Evolutionary conservation across 2,888 invertebrate species (phyloP).

Genomic region (Drosophila sordidapex): DNA sequence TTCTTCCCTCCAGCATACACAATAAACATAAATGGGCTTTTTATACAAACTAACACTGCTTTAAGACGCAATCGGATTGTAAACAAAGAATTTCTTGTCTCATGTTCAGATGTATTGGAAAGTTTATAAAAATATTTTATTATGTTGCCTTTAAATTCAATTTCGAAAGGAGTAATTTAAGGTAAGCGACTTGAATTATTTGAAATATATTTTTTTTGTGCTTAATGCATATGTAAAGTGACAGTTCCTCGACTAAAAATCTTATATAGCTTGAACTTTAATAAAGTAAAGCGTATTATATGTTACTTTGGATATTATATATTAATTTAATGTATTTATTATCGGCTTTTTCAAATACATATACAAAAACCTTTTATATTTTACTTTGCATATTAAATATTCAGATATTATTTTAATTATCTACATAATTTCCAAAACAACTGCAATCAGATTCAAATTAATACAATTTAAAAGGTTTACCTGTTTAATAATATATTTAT

Average conservation of each 20-base stretch:
- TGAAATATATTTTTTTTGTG: background rate
- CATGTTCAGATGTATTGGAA: background rate
- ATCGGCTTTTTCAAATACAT: background rate
- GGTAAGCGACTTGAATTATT: background rate
- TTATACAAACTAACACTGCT: background rate
- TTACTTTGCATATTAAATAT: background rate
- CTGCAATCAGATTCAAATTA: background rate
- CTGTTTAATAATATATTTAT: background rate
- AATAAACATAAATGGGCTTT: background rate
- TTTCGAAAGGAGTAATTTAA: background rate
- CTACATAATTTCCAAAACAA: background rate
- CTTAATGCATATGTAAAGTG: background rate
- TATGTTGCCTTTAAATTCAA: background rate
- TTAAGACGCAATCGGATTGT: background rate
- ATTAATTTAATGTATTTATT: background rate
- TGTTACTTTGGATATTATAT: background rate
- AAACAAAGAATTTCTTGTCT: background rate
- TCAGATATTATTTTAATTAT: background rate
- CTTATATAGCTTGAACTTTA: no score
- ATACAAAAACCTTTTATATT: background rate
- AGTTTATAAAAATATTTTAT: background rate
- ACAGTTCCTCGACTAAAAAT: background rate
- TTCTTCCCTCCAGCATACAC: background rate
- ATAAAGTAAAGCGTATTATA: background rate
- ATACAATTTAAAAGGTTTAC: background rate